Percentiles rank a stretch among this genome's conserved stretches.
phyloP scores from a whole-genome alignment of 2,888 invertebrate species.

The Bimastos eiseni region DNA sequence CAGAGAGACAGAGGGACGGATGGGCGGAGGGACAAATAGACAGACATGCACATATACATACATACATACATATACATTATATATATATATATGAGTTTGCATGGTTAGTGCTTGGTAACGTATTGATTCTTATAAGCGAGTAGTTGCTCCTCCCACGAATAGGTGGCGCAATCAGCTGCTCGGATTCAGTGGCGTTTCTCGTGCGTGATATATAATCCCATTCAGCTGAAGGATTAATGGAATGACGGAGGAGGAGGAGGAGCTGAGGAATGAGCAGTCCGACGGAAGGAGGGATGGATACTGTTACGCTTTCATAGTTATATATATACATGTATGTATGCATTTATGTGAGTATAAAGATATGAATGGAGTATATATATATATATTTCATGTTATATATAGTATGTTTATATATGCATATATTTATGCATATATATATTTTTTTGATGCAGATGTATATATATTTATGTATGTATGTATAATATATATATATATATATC shows the following conservation, averaged over 20 bases:
- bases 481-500: neutral
- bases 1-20: neutral
- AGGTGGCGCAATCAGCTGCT: neutral
- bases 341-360: no score
- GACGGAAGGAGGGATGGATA: neutral
- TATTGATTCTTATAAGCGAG: neutral
- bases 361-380: no score
- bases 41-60: neutral
- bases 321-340: neutral
- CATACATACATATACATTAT: neutral
- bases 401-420: no score
- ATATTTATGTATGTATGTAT: neutral
- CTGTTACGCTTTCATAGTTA: neutral
- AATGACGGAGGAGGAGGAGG: neutral
- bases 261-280: neutral
- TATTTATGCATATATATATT: no score
- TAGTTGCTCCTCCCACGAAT: neutral
- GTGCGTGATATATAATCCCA: neutral
- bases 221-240: neutral
- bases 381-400: no score
- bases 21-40: neutral
- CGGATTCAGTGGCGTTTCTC: neutral
- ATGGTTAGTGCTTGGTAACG: neutral
- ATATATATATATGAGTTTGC: neutral
- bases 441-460: neutral